Conservation (phyloP, 2,888 invertebrate species). For the Norana najaformis region DNA sequence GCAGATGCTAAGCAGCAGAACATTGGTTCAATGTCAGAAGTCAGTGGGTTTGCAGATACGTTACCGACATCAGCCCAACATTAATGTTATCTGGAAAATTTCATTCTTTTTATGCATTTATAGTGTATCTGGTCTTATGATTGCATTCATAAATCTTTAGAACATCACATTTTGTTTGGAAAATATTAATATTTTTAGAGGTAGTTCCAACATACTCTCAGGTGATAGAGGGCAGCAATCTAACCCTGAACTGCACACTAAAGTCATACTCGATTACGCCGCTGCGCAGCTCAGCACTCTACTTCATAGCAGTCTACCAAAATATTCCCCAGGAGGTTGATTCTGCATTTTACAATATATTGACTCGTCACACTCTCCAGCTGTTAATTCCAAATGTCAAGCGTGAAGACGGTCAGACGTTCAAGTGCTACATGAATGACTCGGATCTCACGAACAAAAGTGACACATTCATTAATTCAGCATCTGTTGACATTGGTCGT, state of each 20-base stretch:
- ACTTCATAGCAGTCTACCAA: neutral
- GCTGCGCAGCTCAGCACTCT: neutral
- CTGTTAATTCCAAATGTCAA: constrained; percentile 2
- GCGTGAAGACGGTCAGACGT: neutral
- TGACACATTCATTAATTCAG: neutral
- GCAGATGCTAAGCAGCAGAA: too few species aligned
- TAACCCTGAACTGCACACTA: constrained; percentile 5
- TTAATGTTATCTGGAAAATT: too few species aligned
- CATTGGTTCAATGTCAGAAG: too few species aligned
- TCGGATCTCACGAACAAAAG: neutral
- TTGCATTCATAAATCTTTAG: neutral
- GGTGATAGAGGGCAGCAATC: constrained; percentile 10
- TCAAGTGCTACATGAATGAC: constrained; percentile 21
- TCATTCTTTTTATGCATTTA: neutral
- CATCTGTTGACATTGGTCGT: constrained; percentile 16
- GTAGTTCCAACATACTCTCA: neutral
- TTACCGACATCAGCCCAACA: too few species aligned
- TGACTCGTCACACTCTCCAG: neutral
- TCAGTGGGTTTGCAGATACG: too few species aligned
- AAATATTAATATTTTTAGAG: neutral
- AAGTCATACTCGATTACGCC: neutral
- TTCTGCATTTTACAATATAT: neutral
- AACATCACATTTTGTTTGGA: constrained; percentile 13
- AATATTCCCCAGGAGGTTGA: neutral
- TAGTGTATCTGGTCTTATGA: neutral